A percentile compares a stretch with the other conserved stretches of the same genome.
Conservation (phyloP, 2,113 vertebrate species). For the Mastomys coucha region DNA sequence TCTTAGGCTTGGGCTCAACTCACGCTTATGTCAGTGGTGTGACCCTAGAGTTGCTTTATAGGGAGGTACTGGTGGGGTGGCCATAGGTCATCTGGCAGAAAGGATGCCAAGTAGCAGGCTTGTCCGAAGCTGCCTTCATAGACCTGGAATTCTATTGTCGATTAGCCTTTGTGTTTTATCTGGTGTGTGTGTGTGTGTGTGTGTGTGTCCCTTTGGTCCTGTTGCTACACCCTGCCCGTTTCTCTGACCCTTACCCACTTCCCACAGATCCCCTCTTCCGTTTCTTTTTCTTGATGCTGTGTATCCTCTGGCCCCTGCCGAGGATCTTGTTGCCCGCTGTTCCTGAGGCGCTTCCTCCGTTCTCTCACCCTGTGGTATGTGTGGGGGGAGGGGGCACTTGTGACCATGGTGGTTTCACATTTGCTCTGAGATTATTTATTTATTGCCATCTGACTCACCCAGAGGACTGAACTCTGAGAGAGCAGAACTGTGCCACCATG, state of each 20-base stretch:
- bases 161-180: background rate
- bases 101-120: background rate
- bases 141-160: background rate
- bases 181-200: background rate
- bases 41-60: background rate
- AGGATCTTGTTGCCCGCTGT: too few species aligned
- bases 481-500: background rate
- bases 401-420: background rate
- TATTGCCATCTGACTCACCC: background rate
- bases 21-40: background rate
- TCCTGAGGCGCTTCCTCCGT: background rate
- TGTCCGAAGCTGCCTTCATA: background rate
- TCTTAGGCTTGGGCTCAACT: background rate
- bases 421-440: background rate
- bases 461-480: fast-evolving
- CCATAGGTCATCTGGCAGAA: background rate
- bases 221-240: background rate
- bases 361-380: fast-evolving
- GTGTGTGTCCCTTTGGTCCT: background rate
- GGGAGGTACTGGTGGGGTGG: fast-evolving
- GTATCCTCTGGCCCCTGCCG: too few species aligned
- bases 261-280: background rate
- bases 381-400: background rate
- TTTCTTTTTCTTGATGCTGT: background rate
- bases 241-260: background rate